These are phyloP conservation scores for Typhlichthys eigenmanni DNA, from an alignment of 2,797 vertebrate genomes.

Conservation along the genomic window DNA sequence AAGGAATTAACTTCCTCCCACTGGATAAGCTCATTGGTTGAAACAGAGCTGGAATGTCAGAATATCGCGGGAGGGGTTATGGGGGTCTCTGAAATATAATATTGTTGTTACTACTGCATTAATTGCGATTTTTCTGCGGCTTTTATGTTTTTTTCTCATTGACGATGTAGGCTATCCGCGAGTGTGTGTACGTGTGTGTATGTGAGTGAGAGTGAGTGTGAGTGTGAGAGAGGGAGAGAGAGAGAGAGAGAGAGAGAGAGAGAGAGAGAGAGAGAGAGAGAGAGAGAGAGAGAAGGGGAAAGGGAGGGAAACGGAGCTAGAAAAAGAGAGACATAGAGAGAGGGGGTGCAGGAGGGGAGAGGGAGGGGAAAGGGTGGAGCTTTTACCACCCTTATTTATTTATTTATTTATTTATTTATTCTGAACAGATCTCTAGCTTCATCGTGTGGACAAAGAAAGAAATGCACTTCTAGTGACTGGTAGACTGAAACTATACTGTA, in stretches of 20 bases:
- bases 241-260: too few species aligned
- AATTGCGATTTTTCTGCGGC: too few species aligned
- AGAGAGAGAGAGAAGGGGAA: background rate
- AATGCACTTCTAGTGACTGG: conserved; percentile 13
- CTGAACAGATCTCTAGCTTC: conserved; percentile 40
- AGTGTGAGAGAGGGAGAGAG: too few species aligned
- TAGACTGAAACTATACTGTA: too few species aligned
- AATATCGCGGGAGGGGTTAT: conserved; percentile 39
- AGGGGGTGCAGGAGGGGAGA: background rate
- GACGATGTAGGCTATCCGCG: too few species aligned
- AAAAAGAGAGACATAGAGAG: background rate
- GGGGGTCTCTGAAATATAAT: conserved; percentile 6
- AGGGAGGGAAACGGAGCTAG: too few species aligned
- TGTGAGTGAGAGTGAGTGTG: too few species aligned
- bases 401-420: too few species aligned
- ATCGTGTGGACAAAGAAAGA: conserved; percentile 44
- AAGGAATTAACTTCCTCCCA: conserved; percentile 13
- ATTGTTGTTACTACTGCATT: too few species aligned
- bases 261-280: background rate
- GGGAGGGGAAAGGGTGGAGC: background rate
- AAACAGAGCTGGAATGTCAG: conserved; percentile 7
- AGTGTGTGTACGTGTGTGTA: too few species aligned
- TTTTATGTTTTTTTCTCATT: too few species aligned
- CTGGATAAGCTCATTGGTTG: conserved; percentile 45
- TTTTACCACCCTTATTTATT: too few species aligned